Base-by-base conservation (phyloP, 2,797 vertebrate species). In the Sebastolobus alascanus region DNA sequence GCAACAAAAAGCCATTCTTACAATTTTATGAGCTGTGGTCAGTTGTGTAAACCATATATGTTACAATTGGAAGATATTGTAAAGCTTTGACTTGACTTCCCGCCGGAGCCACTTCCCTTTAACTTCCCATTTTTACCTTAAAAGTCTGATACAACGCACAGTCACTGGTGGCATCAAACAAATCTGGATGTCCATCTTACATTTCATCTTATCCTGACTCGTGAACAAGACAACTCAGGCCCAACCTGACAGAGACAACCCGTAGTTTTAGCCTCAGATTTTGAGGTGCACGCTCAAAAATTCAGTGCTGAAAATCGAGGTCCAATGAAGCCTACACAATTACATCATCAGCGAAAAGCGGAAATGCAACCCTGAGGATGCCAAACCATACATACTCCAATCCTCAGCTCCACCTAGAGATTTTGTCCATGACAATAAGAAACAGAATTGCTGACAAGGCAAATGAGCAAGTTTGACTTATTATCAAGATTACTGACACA, bases 301-400 rank as follows among this genome's bases (percentile, higher is more conserved):
- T 3, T 20, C 7, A 12, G 35, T 13, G 31, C 20, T 8, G 60
- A 12, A 66, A 8, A 52, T 67, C 2, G 2, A 13, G 35, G 16
- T 35, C 29, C 67, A 54, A 13, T 27, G 43, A 55, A 61, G 25
- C 29, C 65, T 25, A 31, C 7, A 68, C 14, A 74, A 56, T 37
- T 8, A 27, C 65, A 35, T 74, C 31, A 22, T 77, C 64, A 59
- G 46, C 37, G 55, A 80, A 67, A 43, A 27, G 63, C 68, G 65
- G 20, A 40, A 65, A 68, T 54, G n/a, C 20, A 35, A 20, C n/a
- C 55, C 38, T 43, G 60, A 70, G 37, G 52, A 59, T 40, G 11
- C 6, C 33, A 38, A 40, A n/a, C 38, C 38, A 29, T 31, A 7
- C 20, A 37, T 22, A 40, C 2, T 64, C 37, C 12, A 22, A 38